phyloP scores from a whole-genome alignment of 2,797 vertebrate species.

The Cuculus canorus region DNA sequence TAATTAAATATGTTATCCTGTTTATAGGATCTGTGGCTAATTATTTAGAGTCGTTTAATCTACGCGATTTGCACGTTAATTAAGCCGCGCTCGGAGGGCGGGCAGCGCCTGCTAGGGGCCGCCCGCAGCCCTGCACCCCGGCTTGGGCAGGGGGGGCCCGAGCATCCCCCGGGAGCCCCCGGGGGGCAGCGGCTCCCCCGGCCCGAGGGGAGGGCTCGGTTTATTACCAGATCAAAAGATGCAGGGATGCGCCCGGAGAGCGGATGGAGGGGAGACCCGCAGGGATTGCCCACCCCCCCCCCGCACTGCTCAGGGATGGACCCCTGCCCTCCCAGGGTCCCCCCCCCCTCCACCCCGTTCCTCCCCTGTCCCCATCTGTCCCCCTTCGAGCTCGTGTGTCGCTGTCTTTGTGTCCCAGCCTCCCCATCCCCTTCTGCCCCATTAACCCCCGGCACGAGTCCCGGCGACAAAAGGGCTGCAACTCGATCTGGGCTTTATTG shows the following conservation, averaged over 20 bases:
- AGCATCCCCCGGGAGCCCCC: too few species aligned
- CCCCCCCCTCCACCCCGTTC: constrained; percentile 53
- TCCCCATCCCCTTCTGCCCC: constrained; percentile 92
- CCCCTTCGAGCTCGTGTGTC: constrained; percentile 80
- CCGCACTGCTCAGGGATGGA: neutral
- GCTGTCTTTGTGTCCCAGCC: constrained; percentile 88
- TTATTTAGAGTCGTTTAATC: constrained; percentile 96
- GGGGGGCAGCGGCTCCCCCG: neutral
- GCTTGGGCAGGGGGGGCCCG: too few species aligned
- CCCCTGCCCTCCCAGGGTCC: constrained; percentile 69
- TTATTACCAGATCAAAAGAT: neutral
- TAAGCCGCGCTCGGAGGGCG: constrained; percentile 79
- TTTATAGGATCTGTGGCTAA: constrained; percentile 91
- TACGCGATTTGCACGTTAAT: constrained; percentile 97
- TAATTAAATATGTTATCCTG: constrained; percentile 94
- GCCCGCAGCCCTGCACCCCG: constrained; percentile 7
- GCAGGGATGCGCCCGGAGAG: neutral
- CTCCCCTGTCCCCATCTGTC: constrained; percentile 87
- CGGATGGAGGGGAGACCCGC: neutral
- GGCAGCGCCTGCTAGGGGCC: constrained; percentile 83
- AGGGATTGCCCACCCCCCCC: neutral
- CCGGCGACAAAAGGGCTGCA: constrained; percentile 86
- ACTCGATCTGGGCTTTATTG: constrained; percentile 78
- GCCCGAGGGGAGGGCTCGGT: neutral
- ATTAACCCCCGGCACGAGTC: constrained; percentile 92